Evolutionary conservation across 1,140 invertebrate species (phyloP).

Genomic region (Proctacanthus coquilletti): DNA sequence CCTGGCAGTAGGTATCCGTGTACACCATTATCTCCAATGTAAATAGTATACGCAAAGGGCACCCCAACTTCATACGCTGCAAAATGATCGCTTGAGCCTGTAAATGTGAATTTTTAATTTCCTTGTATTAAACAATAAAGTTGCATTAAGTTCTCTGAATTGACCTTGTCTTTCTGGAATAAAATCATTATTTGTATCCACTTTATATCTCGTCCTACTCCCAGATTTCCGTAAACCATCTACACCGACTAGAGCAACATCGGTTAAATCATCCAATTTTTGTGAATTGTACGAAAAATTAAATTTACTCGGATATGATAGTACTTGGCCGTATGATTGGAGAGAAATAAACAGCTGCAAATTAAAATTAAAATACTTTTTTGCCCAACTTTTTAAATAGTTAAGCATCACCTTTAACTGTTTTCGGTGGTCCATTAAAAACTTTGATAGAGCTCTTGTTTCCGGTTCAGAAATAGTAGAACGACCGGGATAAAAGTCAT

Average conservation of each 20-base stretch:
- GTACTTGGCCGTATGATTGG: slow-evolving; percentile 65
- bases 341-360: slow-evolving; percentile 50
- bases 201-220: slow-evolving; percentile 23
- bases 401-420: slow-evolving; percentile 39
- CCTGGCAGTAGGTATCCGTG: slow-evolving; percentile 66
- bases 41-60: slow-evolving; percentile 60
- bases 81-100: slow-evolving; percentile 58
- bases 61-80: slow-evolving; percentile 49
- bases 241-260: slow-evolving; percentile 27
- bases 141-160: slow-evolving; percentile 10
- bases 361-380: slow-evolving; percentile 5
- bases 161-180: slow-evolving; percentile 20
- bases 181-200: slow-evolving; percentile 26
- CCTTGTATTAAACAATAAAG: neutral
- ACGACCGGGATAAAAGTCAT: slow-evolving; percentile 62
- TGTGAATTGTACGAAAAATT: slow-evolving; percentile 22
- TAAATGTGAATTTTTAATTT: slow-evolving; percentile 12
- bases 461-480: slow-evolving; percentile 74
- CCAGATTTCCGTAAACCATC: slow-evolving; percentile 22
- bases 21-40: slow-evolving; percentile 56
- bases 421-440: slow-evolving; percentile 38
- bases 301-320: slow-evolving; percentile 41
- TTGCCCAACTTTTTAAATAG: neutral
- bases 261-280: slow-evolving; percentile 22
- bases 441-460: slow-evolving; percentile 49